Evolutionary conservation across 2,113 vertebrate genomes (phyloP).

Genomic region (Oncorhynchus gorbuscha): DNA sequence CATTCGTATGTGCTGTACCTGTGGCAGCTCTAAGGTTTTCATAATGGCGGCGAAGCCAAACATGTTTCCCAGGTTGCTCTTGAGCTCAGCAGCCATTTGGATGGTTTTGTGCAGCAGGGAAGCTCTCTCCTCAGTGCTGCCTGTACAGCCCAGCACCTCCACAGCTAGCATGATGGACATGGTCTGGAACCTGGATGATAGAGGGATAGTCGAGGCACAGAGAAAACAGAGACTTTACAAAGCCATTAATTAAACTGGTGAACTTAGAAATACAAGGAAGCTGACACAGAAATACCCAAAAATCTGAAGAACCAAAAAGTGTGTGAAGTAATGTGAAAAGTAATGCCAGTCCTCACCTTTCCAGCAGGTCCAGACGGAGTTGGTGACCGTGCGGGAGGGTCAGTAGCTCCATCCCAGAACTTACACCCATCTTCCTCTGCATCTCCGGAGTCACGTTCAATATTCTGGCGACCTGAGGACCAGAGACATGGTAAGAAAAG

Average conservation of each 20-base stretch:
- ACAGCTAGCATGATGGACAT: constrained; percentile 92
- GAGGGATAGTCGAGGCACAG: neutral
- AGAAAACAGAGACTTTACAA: no score
- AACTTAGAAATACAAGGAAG: no score
- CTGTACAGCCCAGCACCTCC: constrained; percentile 90
- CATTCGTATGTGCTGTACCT: constrained; percentile 73
- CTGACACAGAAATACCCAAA: no score
- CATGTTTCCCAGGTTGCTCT: constrained; percentile 90
- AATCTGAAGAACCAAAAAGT: neutral
- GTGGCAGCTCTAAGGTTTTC: constrained; percentile 89
- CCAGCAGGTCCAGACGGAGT: constrained; percentile 89
- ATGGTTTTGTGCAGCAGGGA: constrained; percentile 88
- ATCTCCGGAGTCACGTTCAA: constrained; percentile 83
- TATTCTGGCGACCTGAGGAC: constrained; percentile 86
- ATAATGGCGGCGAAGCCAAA: constrained; percentile 93
- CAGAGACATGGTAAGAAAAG: constrained; percentile 2
- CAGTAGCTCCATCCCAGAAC: constrained; percentile 90
- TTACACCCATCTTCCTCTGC: constrained; percentile 90
- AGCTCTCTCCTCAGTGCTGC: constrained; percentile 86
- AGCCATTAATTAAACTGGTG: neutral
- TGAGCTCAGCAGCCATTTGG: constrained; percentile 87
- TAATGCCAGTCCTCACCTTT: constrained; percentile 76
- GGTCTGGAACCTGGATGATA: constrained; percentile 83
- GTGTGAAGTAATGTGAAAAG: neutral
- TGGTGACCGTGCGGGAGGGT: constrained; percentile 93